A percentile compares a stretch with the other conserved stretches of the same genome.
phyloP scores from a whole-genome alignment of 2,797 vertebrate genomes.

The Scolopax rusticola region DNA sequence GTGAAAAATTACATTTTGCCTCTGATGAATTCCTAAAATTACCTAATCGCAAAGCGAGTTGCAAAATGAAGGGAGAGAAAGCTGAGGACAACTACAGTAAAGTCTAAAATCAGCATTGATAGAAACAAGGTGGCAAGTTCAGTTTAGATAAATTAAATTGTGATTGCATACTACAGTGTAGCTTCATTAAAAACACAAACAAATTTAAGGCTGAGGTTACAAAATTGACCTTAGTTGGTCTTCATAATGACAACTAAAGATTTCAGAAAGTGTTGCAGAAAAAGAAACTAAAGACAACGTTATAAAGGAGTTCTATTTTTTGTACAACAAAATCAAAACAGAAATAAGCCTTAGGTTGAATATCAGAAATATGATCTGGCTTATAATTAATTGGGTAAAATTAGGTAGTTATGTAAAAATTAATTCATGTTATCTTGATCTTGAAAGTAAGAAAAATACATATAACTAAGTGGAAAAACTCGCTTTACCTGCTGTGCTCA shows the following conservation, averaged over 20 bases:
- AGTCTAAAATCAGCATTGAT: background rate
- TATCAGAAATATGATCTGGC: background rate
- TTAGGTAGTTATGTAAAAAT: background rate
- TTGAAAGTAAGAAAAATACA: background rate
- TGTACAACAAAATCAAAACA: background rate
- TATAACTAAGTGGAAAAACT: background rate
- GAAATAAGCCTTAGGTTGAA: background rate
- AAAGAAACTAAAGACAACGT: constrained; percentile 7
- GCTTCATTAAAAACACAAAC: constrained; percentile 47
- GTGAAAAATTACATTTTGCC: background rate
- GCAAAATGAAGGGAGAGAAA: background rate
- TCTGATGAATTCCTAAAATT: background rate
- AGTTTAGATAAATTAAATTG: constrained; percentile 28
- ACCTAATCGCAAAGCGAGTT: background rate
- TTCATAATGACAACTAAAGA: constrained; percentile 18
- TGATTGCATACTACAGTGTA: background rate
- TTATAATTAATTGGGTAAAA: constrained; percentile 24
- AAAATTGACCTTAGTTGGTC: constrained; percentile 29
- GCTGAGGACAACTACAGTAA: background rate
- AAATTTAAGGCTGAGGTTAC: constrained; percentile 37
- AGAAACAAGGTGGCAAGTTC: constrained; percentile 48
- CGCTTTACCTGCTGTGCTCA: background rate
- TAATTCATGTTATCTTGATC: background rate
- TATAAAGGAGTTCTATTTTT: constrained; percentile 3
- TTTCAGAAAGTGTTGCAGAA: constrained; percentile 10